Base-by-base conservation (phyloP, 1,140 invertebrate genomes). In the Heterodera schachtii region DNA sequence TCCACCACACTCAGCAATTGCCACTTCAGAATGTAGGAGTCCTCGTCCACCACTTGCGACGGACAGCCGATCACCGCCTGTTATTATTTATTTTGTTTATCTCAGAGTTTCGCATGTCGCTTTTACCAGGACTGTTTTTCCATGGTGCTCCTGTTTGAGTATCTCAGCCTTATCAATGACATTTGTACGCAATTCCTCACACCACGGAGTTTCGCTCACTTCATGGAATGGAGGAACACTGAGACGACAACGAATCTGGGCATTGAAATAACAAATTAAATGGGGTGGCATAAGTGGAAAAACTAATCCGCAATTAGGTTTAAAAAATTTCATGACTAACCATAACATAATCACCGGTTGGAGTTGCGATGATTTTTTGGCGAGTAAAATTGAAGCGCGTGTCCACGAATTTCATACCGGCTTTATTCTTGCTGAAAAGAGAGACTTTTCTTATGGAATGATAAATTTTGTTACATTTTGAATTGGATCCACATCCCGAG, bases 171-270 rank as follows among this genome's bases (percentile, higher is more conserved):
- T 52, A 19, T 52, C 44, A 7, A 16, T 57, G 7, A 75, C 46
- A 57, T 75, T 64, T 43, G 66, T 75, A 41, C 74, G 52, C 6
- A 75, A 8, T 7, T 57, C 16, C n/a, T 44, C 16, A 52, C 74
- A 75, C 41, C 57, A 75, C 19, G 74, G 74, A 47, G 74, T 43
- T 57, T 75, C 66, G n/a, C 57, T 64, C 44, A 43, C 6, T 49
- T 75, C 21, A n/a, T 16, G 47, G 16, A 46, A 16, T 74, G 19
- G 66, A 47, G 64, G 66, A 9, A 60, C 41, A 1, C 19, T 11
- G 57, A 75, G 64, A 47, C 64, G 31, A 75, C 3, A 44, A 49
- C n/a, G 47, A 49, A 57, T 44, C 43, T 49, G n/a, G n/a, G n/a
- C n/a, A n/a, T n/a, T n/a, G n/a, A n/a, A n/a, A n/a, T n/a, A n/a